Base-by-base conservation (phyloP, 2,113 vertebrate genomes). In the Sprattus sprattus region DNA sequence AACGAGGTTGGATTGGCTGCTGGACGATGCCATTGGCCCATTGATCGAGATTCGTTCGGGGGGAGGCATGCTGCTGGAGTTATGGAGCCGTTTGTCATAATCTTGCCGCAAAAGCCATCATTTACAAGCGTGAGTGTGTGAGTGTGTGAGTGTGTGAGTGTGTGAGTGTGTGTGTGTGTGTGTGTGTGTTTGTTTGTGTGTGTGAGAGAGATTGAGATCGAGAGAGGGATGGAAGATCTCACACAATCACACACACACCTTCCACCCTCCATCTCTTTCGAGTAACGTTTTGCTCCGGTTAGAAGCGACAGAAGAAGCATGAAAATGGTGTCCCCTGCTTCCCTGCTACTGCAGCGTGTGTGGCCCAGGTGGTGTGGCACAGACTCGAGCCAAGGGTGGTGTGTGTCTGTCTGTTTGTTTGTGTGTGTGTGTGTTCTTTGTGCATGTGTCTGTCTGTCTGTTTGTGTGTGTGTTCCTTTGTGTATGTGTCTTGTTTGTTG, bases 1-100 rank as follows among this genome's bases (percentile, higher is more conserved):
- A 88, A 86, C 85, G 83, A 91, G 86, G 32, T 82, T 60, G 75
- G 82, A 90, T 89, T 86, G 87, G 83, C 85, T 86, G 67, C 25
- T 13, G 67, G 57, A 64, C 54, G 60, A 82, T 67, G n/a, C 86
- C 64, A 88, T 81, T 20, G 85, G 86, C 45, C 81, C 57, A 86
- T 84, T 88, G 81, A 88, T 89, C 75, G 78, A 25, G 81, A 88
- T 88, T 54, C 60, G 44, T 10, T n/a, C 82, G 82, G 75, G 75
- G 88, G 71, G 82, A 81, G 50, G 50, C 10, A 11, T 11, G 9
- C 6, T 64, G 57, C 22, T 22, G 57, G 20, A 64, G 57, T 25
- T 64, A 71, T 28, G 47, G 86, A 39, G 47, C 85, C 50, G 82
- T 82, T 87, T 85, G 83, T 88, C 85, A 84, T 85, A 84, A 88